Conservation (phyloP, 1,140 invertebrate genomes). For the Octopus bimaculoides region DNA sequence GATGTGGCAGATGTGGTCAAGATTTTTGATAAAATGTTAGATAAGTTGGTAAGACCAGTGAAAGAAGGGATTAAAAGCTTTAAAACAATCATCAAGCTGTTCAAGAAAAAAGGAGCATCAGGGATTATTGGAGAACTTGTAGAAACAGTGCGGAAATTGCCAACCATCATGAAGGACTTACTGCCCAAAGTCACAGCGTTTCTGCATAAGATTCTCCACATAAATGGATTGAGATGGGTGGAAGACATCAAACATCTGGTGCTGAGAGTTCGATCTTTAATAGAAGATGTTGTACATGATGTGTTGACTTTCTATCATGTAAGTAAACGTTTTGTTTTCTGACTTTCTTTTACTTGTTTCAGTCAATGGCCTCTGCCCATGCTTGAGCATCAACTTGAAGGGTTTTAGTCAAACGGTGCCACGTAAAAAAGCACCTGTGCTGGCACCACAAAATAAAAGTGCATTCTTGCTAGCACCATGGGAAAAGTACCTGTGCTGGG, state of each 20-base stretch:
- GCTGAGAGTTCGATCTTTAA: conserved; percentile 22
- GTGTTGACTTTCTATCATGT: conserved; percentile 38
- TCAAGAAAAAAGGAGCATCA: conserved; percentile 21
- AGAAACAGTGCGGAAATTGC: conserved; percentile 26
- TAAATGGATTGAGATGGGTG: conserved; percentile 29
- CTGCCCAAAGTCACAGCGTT: conserved; percentile 14
- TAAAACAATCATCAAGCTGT: conserved; percentile 21
- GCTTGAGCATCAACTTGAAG: too few relatives aligned
- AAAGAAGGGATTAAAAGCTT: conserved; percentile 25
- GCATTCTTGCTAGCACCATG: too few relatives aligned
- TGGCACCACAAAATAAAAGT: too few relatives aligned
- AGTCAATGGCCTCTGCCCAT: too few relatives aligned
- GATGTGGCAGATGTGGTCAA: conserved; percentile 22
- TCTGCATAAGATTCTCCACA: conserved; percentile 22
- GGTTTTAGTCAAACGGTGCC: too few relatives aligned
- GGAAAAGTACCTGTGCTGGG: too few relatives aligned
- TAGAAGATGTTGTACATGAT: conserved; percentile 30
- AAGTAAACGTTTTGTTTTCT: background rate
- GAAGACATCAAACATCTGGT: conserved; percentile 26
- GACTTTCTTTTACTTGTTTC: too few relatives aligned
- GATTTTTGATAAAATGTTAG: conserved; percentile 32
- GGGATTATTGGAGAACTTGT: conserved; percentile 23
- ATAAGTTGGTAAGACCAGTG: conserved; percentile 22
- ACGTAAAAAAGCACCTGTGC: too few relatives aligned
- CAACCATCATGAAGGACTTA: conserved; percentile 27